Evolutionary conservation across 64 coral and sea anemone genomes (phyloP).

Genomic region (Catalaphyllia jardinei): DNA sequence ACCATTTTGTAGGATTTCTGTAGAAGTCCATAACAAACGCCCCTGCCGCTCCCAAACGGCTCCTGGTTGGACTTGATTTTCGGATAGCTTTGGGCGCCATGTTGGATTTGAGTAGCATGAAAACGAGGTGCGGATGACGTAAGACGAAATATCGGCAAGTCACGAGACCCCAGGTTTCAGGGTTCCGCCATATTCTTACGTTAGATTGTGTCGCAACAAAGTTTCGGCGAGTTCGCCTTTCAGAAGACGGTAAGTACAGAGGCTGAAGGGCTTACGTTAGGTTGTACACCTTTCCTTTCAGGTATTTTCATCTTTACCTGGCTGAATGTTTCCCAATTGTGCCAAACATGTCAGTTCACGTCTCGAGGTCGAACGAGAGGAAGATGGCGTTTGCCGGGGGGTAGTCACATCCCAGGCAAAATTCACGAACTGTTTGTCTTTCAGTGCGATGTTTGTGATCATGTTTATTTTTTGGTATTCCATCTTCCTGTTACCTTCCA

Average conservation of each 20-base stretch:
- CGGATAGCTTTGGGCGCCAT: constrained; percentile 88
- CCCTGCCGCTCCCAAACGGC: constrained; percentile 27
- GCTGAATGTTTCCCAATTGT: background rate
- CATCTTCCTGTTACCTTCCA: background rate
- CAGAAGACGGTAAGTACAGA: constrained; percentile 48
- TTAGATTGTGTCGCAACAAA: constrained; percentile 33
- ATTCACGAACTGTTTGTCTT: background rate
- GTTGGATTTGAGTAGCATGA: constrained; percentile 14
- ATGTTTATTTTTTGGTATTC: background rate
- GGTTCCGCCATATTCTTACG: constrained; percentile 67
- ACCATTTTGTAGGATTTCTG: constrained; percentile 96
- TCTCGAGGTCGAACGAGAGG: background rate
- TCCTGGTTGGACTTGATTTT: constrained; percentile 44
- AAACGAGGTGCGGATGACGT: constrained; percentile 67
- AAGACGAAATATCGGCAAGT: constrained; percentile 38
- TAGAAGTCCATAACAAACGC: constrained; percentile 88
- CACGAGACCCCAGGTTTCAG: constrained; percentile 57
- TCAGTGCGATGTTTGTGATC: background rate
- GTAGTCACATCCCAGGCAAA: background rate
- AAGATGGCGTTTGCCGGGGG: constrained; percentile 2
- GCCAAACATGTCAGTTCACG: background rate
- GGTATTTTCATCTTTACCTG: background rate
- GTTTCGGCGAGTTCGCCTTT: constrained; percentile 14
- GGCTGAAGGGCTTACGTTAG: background rate
- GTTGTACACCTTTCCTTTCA: constrained; percentile 16